Evolutionary conservation across 2,113 vertebrate genomes (phyloP).

Genomic region (Leptobrachium ailaonicum): DNA sequence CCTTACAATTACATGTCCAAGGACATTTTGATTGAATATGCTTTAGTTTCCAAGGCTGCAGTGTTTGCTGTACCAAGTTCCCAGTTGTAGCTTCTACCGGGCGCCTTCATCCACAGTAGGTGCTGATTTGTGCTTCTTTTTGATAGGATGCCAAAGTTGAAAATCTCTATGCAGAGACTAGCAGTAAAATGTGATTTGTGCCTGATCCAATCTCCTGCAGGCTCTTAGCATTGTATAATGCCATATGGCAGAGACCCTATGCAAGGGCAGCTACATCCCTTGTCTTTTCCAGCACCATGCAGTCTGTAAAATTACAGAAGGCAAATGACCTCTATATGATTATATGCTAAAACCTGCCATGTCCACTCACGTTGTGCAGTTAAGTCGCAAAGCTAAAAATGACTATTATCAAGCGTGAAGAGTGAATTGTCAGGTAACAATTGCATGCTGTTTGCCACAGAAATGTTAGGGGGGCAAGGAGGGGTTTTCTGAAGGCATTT

Average conservation of each 20-base stretch:
- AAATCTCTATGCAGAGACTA: slow-evolving; percentile 39
- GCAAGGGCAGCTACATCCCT: slow-evolving; percentile 30
- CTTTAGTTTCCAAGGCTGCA: slow-evolving; percentile 25
- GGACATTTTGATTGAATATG: slow-evolving; percentile 20
- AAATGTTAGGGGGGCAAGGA: slow-evolving; percentile 11
- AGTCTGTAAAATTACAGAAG: slow-evolving; percentile 43
- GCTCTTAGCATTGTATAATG: slow-evolving; percentile 38
- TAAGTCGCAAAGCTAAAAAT: slow-evolving; percentile 27
- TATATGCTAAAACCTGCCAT: slow-evolving; percentile 30
- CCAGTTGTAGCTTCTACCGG: slow-evolving; percentile 30
- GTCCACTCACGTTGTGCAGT: slow-evolving; percentile 24
- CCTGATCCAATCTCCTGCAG: slow-evolving; percentile 43
- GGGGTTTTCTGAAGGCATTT: slow-evolving; percentile 4
- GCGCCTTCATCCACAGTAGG: slow-evolving; percentile 24
- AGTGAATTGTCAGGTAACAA: slow-evolving; percentile 39
- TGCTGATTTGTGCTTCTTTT: slow-evolving; percentile 40
- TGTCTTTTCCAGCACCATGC: slow-evolving; percentile 38
- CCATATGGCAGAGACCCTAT: slow-evolving; percentile 46
- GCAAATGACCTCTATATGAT: slow-evolving; percentile 47
- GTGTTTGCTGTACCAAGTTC: slow-evolving; percentile 32
- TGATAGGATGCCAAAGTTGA: slow-evolving; percentile 46
- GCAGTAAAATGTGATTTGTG: slow-evolving; percentile 47
- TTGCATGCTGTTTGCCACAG: slow-evolving; percentile 32
- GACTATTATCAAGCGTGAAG: slow-evolving; percentile 33
- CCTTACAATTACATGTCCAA: slow-evolving; percentile 32